Percentiles rank a stretch among this genome's conserved stretches.
phyloP scores from a whole-genome alignment of 2,113 vertebrate genomes.

The Tamias sibiricus region DNA sequence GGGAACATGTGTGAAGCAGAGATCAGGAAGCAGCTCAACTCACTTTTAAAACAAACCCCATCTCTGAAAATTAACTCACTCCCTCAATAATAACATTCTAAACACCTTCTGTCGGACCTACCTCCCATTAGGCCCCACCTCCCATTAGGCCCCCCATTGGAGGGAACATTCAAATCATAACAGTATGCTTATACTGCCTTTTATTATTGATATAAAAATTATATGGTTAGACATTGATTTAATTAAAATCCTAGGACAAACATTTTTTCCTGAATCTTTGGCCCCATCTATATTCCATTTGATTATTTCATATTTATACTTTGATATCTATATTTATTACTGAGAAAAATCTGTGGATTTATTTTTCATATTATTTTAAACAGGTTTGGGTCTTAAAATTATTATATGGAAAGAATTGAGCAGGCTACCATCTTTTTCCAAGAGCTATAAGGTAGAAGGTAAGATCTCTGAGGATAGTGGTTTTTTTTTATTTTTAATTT shows the following conservation, averaged over 20 bases:
- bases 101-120: background rate
- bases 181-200: background rate
- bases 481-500: constrained; percentile 28
- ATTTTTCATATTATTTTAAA: background rate
- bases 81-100: background rate
- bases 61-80: background rate
- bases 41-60: background rate
- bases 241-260: background rate
- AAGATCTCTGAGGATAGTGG: background rate
- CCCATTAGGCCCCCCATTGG: too few species aligned
- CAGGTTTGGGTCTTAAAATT: background rate
- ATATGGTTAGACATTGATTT: background rate
- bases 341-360: background rate
- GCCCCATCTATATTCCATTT: background rate
- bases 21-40: background rate
- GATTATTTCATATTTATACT: background rate
- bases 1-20: background rate
- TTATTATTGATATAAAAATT: background rate
- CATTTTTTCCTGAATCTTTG: background rate
- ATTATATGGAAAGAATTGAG: background rate
- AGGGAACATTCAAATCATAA: too few species aligned
- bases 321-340: background rate
- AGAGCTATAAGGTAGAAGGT: background rate
- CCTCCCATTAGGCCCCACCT: background rate
- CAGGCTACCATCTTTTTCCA: background rate